These are phyloP conservation scores for Pantherophis guttatus DNA, from an alignment of 2,113 vertebrate species.

Conservation along the genomic window DNA sequence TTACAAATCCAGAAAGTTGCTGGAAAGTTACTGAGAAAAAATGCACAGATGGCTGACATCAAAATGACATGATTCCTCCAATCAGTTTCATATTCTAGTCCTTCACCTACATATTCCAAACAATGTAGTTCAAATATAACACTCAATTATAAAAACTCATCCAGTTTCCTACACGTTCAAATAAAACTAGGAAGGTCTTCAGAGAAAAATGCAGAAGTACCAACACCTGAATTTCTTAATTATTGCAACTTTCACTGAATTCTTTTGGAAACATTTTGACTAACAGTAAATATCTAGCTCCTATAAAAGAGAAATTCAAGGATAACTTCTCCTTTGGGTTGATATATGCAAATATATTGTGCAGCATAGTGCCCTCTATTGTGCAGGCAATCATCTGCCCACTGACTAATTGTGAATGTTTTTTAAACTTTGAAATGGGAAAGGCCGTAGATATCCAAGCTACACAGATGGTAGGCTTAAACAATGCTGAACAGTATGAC, in stretches of 20 bases:
- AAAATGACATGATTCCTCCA: neutral
- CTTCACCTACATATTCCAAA: too few relatives aligned
- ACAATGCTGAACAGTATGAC: neutral
- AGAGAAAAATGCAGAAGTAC: neutral
- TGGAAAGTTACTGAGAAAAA: neutral
- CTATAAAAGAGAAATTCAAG: neutral
- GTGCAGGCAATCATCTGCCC: neutral
- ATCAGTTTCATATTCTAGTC: neutral
- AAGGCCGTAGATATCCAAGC: neutral
- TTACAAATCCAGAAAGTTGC: neutral
- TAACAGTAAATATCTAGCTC: neutral
- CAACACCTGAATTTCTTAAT: neutral
- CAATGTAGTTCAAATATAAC: neutral
- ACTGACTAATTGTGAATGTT: neutral
- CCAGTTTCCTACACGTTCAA: neutral
- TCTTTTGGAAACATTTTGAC: neutral
- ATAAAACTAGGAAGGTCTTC: neutral
- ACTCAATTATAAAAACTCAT: neutral
- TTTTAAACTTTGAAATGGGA: neutral
- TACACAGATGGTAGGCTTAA: neutral
- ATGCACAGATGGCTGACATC: neutral
- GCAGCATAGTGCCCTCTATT: neutral
- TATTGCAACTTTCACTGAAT: neutral
- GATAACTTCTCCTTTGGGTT: neutral
- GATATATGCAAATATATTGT: neutral